Evolutionary conservation across 2,113 vertebrate genomes (phyloP), one percentile per base, ranked within the genome.

Genomic region (Rhinichthys klamathensis): DNA sequence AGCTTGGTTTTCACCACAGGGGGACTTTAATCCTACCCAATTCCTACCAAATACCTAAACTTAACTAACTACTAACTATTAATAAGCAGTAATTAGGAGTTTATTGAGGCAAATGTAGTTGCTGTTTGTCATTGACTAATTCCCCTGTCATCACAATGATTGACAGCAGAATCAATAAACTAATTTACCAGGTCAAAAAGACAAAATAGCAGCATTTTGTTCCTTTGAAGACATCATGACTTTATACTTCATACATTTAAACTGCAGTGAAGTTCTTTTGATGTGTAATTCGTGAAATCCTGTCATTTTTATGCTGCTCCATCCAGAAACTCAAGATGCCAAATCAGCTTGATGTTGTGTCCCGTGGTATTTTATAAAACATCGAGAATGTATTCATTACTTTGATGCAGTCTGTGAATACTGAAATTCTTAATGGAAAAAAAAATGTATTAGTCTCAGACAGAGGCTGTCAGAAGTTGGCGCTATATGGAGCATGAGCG

Each of bases 401-500:
- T 35, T 30, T 54, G 49, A 60, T 16, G 7, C 23, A 30, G 27
- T 80, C 38, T 30, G n/a, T 46, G 4, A 80, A 46, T 18, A 35
- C 30, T 35, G 30, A 58, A 58, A 35, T 58, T 74, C 38, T 46
- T 74, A 74, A 74, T 16, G 70, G 6, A 25, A 27, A 41, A 49
- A 60, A 61, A 80, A 46, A 41, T 0, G 1, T 41, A 79, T 58
- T 15, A 15, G 12, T 79, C 21, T 25, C 32, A 44, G n/a, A 46
- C 58, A 65, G 56, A 80, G 15, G 38, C 38, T 77, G 69, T 41
- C 69, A n/a, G n/a, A 49, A 74, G 72, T 49, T 41, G n/a, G n/a
- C 21, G 2, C 21, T 41, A 38, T 2, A 38, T 70, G 32, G 11
- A 70, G 67, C 11, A 21, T 41, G 18, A 41, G 76, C 2, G 12